Conservation (phyloP, 2,113 vertebrate genomes). For the Acanthisitta chloris region DNA sequence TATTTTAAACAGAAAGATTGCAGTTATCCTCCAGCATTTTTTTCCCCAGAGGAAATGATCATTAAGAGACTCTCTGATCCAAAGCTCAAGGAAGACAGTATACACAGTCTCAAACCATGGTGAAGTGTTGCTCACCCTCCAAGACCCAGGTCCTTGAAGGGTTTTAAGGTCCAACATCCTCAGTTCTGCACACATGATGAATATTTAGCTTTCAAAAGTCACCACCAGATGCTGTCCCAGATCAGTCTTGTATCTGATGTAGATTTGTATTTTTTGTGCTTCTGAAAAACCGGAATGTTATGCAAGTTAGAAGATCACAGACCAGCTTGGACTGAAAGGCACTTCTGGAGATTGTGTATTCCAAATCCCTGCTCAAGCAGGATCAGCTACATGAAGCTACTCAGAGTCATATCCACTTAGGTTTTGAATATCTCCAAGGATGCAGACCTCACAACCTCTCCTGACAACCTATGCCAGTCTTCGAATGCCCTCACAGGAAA, state of each 20-base stretch:
- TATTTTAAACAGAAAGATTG: slow-evolving; percentile 9
- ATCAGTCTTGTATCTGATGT: not conserved
- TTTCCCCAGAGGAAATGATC: not conserved
- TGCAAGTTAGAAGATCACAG: not conserved
- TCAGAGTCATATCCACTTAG: not conserved
- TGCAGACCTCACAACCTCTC: not conserved
- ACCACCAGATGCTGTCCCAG: not conserved
- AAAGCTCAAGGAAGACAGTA: not conserved
- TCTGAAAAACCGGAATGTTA: not conserved
- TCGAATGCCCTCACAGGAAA: not conserved
- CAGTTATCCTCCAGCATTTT: not conserved
- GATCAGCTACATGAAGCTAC: not conserved
- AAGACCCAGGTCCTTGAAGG: not conserved
- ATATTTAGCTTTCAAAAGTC: not conserved
- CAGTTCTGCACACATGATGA: not conserved
- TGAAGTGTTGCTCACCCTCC: not conserved
- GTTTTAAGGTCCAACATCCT: not conserved
- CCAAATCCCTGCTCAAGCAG: not conserved
- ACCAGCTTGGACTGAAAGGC: not conserved
- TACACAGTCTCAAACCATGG: not conserved
- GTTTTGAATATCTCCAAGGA: not conserved
- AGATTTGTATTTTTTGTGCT: not conserved
- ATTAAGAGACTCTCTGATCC: not conserved
- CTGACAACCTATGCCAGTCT: not conserved
- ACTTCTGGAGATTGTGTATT: not conserved